Conservation (phyloP, 2,797 vertebrate genomes). For the Eptatretus atami region DNA sequence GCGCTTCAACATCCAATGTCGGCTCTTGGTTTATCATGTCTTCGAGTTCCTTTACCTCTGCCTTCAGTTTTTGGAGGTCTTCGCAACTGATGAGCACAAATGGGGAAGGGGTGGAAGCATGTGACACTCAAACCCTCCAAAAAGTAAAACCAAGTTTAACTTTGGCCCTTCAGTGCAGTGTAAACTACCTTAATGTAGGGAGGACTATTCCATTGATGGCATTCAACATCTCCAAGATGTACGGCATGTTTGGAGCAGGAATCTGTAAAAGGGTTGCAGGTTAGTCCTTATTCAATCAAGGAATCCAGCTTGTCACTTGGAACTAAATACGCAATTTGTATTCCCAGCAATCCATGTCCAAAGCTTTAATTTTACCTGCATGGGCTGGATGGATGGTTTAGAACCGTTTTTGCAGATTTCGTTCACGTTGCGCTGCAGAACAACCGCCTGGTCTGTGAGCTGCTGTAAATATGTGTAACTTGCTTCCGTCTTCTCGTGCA, state of each 20-base stretch:
- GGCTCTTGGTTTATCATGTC: conserved; percentile 19
- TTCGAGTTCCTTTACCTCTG: conserved; percentile 55
- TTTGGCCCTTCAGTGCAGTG: no score
- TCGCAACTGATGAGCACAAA: conserved; percentile 37
- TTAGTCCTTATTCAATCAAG: no score
- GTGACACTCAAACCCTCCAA: no score
- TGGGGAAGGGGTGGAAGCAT: no score
- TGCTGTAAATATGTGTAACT: conserved; percentile 96
- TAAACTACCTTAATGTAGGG: conserved; percentile 67
- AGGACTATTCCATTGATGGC: conserved; percentile 98
- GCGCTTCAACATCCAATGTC: no score
- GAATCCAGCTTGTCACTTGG: no score
- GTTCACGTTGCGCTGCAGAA: conserved; percentile 95
- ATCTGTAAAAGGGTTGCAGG: conserved; percentile 21
- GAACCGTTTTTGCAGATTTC: conserved; percentile 97
- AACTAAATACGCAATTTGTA: no score
- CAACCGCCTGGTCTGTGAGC: conserved; percentile 87
- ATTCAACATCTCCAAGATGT: conserved; percentile 80
- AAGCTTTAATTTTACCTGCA: conserved; percentile 28
- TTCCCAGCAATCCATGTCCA: no score
- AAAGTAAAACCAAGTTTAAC: no score
- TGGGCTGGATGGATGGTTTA: conserved; percentile 65
- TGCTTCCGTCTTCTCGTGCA: conserved; percentile 92
- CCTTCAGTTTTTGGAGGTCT: conserved; percentile 85
- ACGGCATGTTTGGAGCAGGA: conserved; percentile 90